phyloP scores from a whole-genome alignment of 2,888 invertebrate genomes.

The Diadegma fenestrale region DNA sequence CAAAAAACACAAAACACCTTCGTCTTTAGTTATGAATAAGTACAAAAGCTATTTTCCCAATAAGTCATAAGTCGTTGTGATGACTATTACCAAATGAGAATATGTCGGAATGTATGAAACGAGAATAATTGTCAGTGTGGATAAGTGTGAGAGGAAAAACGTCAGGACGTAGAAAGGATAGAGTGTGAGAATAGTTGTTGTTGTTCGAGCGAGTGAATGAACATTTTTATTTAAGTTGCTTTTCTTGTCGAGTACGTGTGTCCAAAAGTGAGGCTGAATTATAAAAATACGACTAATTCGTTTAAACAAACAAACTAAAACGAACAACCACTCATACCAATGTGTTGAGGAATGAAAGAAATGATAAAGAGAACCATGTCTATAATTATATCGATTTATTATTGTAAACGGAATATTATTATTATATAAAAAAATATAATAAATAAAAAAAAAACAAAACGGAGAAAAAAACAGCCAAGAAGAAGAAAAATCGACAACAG shows the following conservation, averaged over 20 bases:
- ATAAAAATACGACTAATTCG: slow-evolving; percentile 56
- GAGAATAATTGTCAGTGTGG: slow-evolving; percentile 66
- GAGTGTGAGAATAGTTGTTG: slow-evolving; percentile 61
- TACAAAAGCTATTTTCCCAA: slow-evolving; percentile 81
- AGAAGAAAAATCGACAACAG: background rate
- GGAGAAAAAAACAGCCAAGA: slow-evolving; percentile 10
- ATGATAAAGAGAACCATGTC: slow-evolving; percentile 70
- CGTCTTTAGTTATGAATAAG: slow-evolving; percentile 77
- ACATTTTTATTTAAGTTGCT: slow-evolving; percentile 75
- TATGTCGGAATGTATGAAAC: slow-evolving; percentile 67
- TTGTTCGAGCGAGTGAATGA: slow-evolving; percentile 62
- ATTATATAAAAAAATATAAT: slow-evolving; percentile 12
- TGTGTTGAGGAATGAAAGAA: slow-evolving; percentile 42
- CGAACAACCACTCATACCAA: slow-evolving; percentile 36
- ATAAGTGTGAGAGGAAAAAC: slow-evolving; percentile 66
- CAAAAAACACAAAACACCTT: slow-evolving; percentile 46
- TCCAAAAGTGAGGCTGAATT: slow-evolving; percentile 65
- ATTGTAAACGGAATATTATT: slow-evolving; percentile 62
- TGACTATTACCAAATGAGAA: slow-evolving; percentile 81
- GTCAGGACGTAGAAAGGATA: slow-evolving; percentile 62
- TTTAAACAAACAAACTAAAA: slow-evolving; percentile 60
- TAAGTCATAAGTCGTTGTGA: slow-evolving; percentile 78
- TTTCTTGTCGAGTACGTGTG: slow-evolving; percentile 74
- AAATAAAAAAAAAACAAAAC: background rate
- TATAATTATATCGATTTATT: slow-evolving; percentile 78